These are phyloP conservation scores for Cynoglossus semilaevis DNA, from an alignment of 2,113 vertebrate genomes.

Conservation along the genomic window DNA sequence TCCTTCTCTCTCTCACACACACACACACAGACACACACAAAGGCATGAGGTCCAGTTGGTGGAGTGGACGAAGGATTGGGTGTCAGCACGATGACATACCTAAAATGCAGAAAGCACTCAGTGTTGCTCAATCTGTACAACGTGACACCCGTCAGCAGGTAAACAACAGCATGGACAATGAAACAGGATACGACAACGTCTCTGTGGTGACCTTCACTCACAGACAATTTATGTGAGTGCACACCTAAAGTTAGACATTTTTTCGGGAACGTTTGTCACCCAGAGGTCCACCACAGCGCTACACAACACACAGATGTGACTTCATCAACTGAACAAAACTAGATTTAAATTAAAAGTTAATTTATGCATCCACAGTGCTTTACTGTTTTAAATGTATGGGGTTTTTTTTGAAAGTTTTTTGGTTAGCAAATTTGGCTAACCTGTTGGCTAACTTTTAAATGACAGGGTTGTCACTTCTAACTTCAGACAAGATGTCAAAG, in stretches of 20 bases:
- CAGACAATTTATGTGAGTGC: constrained; percentile 10
- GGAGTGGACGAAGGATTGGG: constrained; percentile 33
- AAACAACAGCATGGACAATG: constrained; percentile 35
- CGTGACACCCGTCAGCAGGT: constrained; percentile 32
- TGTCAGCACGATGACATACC: constrained; percentile 35
- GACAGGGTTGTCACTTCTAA: too few species aligned
- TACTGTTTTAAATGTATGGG: too few species aligned
- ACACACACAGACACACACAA: constrained; percentile 18
- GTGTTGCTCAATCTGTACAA: constrained; percentile 5
- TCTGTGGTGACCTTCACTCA: constrained; percentile 14
- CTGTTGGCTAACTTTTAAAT: too few species aligned
- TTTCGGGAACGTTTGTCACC: constrained; percentile 21
- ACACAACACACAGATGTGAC: constrained; percentile 1
- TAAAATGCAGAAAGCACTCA: constrained; percentile 21
- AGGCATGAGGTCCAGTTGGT: constrained; percentile 2
- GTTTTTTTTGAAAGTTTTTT: too few species aligned
- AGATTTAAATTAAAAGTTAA: not conserved
- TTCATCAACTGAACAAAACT: constrained; percentile 27
- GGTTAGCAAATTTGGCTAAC: too few species aligned
- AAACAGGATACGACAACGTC: constrained; percentile 29
- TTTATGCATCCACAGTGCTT: too few species aligned
- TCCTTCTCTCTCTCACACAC: constrained; percentile 10
- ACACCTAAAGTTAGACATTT: not conserved
- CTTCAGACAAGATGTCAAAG: too few species aligned
- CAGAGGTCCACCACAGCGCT: constrained; percentile 2